A percentile compares a stretch with the other conserved stretches of the same genome.
Evolutionary conservation across 2,113 vertebrate genomes (phyloP).

Genomic region (Hemiscyllium ocellatum): DNA sequence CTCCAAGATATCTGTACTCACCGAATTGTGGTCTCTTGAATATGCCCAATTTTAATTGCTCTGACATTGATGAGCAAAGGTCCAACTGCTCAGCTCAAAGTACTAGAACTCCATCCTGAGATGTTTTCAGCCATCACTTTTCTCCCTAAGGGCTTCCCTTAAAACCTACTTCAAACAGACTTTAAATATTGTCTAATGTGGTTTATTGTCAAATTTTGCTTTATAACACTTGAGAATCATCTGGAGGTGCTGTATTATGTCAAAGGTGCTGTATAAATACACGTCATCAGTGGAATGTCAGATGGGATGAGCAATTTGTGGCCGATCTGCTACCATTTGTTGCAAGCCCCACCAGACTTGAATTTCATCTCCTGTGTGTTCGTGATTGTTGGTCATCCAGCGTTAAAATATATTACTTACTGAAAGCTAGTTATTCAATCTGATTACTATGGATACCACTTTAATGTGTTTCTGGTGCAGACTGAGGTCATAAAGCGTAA

Average conservation of each 20-base stretch:
- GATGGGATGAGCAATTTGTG: background rate
- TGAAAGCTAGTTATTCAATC: background rate
- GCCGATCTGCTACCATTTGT: background rate
- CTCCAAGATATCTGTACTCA: too few relatives aligned
- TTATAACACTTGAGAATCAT: background rate
- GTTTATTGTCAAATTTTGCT: background rate
- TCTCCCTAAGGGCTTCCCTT: too few relatives aligned
- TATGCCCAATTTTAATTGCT: too few relatives aligned
- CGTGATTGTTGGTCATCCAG: background rate
- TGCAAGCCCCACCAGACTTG: background rate
- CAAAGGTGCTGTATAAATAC: background rate
- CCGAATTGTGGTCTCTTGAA: too few relatives aligned
- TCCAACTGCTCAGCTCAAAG: too few relatives aligned
- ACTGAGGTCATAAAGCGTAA: background rate
- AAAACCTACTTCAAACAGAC: too few relatives aligned
- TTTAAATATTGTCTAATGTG: too few relatives aligned
- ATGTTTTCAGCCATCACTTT: too few relatives aligned
- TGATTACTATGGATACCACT: background rate
- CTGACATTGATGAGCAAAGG: too few relatives aligned
- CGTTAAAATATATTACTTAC: background rate
- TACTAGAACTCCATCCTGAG: too few relatives aligned
- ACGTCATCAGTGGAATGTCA: background rate
- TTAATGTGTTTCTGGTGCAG: background rate
- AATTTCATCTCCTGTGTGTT: background rate
- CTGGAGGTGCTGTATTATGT: background rate